Base-by-base conservation (phyloP, 2,888 invertebrate species). In the Chrysolina americana region DNA sequence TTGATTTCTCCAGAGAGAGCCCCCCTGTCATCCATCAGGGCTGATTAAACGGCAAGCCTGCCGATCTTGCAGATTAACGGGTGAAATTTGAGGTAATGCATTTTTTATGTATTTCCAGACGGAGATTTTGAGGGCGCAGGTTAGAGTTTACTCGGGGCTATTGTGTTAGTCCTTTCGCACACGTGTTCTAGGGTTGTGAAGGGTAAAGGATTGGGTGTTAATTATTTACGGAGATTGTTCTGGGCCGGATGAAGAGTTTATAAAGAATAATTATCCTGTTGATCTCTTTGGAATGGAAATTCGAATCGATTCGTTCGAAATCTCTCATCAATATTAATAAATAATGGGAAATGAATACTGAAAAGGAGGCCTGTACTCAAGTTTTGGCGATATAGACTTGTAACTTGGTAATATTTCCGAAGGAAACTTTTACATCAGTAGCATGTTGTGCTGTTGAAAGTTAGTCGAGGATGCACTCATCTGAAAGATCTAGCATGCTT, bases 1-100 rank as follows among this genome's bases (percentile, higher is more conserved):
- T 87, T 86, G 87, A 87, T 87, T 86, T 87, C 87, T 86, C 86
- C 72, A 79, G 86, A 86, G 86, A 86, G 80, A 82, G 80, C 79
- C 85, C 81, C 85, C 85, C 85, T 83, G 83, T 84, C 81, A 86
- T 86, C 86, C 86, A 86, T 87, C 87, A 86, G 83, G 80, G 81
- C 84, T 86, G 86, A 87, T 87, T 87, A 87, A 86, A 87, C 83
- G 84, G 81, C 80, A 80, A 79, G 82, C 80, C 81, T 81, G 83
- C 80, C 82, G 81, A 84, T 84, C 83, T 82, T 82, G 81, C 79
- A 73, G 85, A 85, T 86, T 85, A 86, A 85, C 85, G 83, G 82
- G 83, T 85, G 85, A 85, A 85, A 85, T 84, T 83, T 81, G 79
- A 81, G 83, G 83, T 86, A 85, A 86, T 86, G 85, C 83, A 85